Percentiles rank a stretch among this genome's conserved stretches.
These are phyloP conservation scores for Columba livia DNA, from an alignment of 2,113 vertebrate genomes.

Conservation along the genomic window DNA sequence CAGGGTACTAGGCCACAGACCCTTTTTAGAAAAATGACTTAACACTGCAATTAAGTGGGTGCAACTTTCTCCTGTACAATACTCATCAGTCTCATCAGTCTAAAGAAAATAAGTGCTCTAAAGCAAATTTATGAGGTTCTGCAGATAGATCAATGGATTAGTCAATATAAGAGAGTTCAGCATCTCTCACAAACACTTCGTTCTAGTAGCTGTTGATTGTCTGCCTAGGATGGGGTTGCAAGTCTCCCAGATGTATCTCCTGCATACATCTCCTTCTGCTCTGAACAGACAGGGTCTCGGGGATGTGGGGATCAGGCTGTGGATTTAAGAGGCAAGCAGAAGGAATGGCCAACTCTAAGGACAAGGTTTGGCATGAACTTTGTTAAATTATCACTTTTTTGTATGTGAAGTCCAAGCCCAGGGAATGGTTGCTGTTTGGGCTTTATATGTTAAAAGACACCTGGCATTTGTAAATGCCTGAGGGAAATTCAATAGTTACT, in stretches of 20 bases:
- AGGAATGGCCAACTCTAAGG: not conserved
- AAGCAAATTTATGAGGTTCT: not conserved
- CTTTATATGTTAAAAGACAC: not conserved
- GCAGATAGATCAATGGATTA: not conserved
- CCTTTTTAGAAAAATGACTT: not conserved
- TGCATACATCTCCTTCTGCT: not conserved
- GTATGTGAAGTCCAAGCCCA: not conserved
- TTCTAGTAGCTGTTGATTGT: not conserved
- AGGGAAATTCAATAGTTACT: not conserved
- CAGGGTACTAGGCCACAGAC: not conserved
- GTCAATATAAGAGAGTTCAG: not conserved
- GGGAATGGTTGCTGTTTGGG: not conserved
- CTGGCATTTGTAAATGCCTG: not conserved
- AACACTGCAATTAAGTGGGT: not conserved
- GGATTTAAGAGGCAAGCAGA: not conserved
- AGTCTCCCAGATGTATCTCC: not conserved
- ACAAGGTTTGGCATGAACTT: not conserved
- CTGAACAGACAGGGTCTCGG: not conserved
- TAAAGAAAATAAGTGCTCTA: not conserved
- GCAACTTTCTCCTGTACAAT: not conserved
- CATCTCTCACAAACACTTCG: not conserved
- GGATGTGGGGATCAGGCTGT: not conserved
- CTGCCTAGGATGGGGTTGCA: not conserved
- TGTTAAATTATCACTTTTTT: not conserved
- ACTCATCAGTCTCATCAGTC: not conserved